These are phyloP conservation scores for Herminia tarsipennalis DNA, from an alignment of 2,888 invertebrate species.

Conservation along the genomic window DNA sequence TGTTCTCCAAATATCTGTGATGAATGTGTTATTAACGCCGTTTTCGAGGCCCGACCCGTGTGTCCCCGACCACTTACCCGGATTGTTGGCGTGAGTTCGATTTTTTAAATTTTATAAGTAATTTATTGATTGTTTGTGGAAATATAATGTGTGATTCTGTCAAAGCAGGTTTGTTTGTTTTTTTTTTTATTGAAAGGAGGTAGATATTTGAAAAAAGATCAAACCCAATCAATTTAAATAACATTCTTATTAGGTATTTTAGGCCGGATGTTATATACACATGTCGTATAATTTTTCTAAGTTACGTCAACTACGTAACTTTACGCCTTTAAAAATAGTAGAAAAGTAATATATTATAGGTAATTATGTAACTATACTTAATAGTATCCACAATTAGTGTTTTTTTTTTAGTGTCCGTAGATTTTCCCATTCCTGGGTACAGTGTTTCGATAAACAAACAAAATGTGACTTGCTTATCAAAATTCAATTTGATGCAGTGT, in stretches of 20 bases:
- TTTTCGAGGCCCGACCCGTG: constrained; percentile 48
- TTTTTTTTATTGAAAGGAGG: too few species aligned
- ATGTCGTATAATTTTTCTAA: too few species aligned
- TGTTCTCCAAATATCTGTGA: constrained; percentile 32
- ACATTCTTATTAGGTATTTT: too few species aligned
- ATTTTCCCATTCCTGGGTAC: neutral
- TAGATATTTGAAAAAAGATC: too few species aligned
- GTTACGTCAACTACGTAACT: too few species aligned
- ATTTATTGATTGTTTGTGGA: neutral
- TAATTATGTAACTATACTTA: too few species aligned
- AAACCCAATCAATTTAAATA: too few species aligned
- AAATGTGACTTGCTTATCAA: neutral
- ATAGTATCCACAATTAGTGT: neutral
- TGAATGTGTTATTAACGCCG: constrained; percentile 58
- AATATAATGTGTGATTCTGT: neutral
- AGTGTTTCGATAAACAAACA: neutral
- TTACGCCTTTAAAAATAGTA: too few species aligned
- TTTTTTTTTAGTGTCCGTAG: neutral
- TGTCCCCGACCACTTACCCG: constrained; percentile 47
- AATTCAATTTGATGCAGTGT: constrained; percentile 3
- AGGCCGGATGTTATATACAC: too few species aligned
- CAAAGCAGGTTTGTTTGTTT: too few species aligned
- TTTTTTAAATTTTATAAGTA: constrained; percentile 2
- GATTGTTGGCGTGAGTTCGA: constrained; percentile 51
- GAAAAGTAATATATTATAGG: too few species aligned